phyloP scores from a whole-genome alignment of 2,888 invertebrate genomes.

The Drosophila crucigera region DNA sequence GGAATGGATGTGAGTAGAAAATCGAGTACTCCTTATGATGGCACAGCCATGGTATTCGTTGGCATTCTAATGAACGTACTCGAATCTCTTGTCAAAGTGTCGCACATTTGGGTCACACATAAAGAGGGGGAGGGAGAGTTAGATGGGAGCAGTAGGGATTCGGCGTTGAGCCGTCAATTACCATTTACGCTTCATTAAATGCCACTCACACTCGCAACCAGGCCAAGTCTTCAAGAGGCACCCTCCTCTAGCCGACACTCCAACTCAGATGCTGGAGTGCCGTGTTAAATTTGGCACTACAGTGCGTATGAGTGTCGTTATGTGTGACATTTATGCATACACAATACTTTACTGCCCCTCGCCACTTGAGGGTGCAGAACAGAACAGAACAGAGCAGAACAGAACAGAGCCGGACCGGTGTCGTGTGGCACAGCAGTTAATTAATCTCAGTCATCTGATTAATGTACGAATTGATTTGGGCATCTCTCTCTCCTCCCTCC shows the following conservation, averaged over 20 bases:
- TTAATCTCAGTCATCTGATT: conserved; percentile 75
- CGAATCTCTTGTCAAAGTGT: conserved; percentile 49
- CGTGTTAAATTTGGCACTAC: conserved; percentile 64
- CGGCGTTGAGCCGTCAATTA: conserved; percentile 75
- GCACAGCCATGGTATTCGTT: conserved; percentile 29
- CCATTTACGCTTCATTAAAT: conserved; percentile 81
- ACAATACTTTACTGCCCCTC: conserved; percentile 50
- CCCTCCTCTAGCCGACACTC: background rate
- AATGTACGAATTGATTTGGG: conserved; percentile 72
- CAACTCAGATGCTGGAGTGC: conserved; percentile 7
- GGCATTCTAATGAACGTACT: conserved; percentile 72
- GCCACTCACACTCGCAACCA: conserved; percentile 49
- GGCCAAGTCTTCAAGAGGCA: conserved; percentile 34
- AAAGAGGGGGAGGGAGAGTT: background rate
- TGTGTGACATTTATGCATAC: conserved; percentile 76
- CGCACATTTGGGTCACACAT: conserved; percentile 73
- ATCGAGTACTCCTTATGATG: conserved; percentile 33
- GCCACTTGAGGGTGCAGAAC: conserved; percentile 1
- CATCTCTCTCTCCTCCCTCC: conserved; percentile 21
- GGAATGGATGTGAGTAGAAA: conserved; percentile 68
- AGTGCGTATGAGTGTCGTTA: conserved; percentile 76
- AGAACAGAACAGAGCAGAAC: background rate
- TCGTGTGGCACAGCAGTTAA: conserved; percentile 51
- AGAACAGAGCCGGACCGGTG: conserved; percentile 10
- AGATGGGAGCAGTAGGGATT: conserved; percentile 30